Evolutionary conservation across 2,113 vertebrate genomes (phyloP).

Genomic region (Mystacornis crossleyi): DNA sequence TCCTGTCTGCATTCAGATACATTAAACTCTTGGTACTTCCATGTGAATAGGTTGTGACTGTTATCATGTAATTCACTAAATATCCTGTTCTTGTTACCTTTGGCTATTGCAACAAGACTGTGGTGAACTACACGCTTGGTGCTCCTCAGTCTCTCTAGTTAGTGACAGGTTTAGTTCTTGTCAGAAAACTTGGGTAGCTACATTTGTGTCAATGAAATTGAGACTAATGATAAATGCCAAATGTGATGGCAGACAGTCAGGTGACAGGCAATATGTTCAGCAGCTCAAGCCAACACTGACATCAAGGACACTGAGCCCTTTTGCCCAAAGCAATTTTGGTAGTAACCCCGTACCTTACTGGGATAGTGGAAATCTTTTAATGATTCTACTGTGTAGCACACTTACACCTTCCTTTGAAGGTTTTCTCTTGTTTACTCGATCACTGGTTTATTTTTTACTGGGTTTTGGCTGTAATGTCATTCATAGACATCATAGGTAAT

Average conservation of each 20-base stretch:
- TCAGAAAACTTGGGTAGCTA: background rate
- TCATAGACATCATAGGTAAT: too few species aligned
- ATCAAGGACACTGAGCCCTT: background rate
- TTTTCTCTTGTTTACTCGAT: background rate
- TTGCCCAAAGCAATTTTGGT: background rate
- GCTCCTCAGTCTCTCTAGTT: background rate
- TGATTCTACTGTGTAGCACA: background rate
- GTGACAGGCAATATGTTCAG: background rate
- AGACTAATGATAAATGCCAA: background rate
- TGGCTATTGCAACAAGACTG: background rate
- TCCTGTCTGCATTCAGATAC: background rate
- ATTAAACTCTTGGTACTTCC: background rate
- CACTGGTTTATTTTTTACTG: background rate
- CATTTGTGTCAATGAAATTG: background rate
- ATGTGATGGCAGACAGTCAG: background rate
- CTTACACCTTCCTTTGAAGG: background rate
- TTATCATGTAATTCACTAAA: background rate
- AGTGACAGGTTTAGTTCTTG: background rate
- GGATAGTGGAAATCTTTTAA: background rate
- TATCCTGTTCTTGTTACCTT: background rate
- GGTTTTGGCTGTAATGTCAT: background rate
- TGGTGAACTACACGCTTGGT: background rate
- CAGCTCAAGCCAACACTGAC: background rate
- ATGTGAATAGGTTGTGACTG: background rate
- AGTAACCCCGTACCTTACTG: background rate